These are phyloP conservation scores for Isoperla grammatica DNA, from an alignment of 2,888 invertebrate genomes.

Conservation along the genomic window DNA sequence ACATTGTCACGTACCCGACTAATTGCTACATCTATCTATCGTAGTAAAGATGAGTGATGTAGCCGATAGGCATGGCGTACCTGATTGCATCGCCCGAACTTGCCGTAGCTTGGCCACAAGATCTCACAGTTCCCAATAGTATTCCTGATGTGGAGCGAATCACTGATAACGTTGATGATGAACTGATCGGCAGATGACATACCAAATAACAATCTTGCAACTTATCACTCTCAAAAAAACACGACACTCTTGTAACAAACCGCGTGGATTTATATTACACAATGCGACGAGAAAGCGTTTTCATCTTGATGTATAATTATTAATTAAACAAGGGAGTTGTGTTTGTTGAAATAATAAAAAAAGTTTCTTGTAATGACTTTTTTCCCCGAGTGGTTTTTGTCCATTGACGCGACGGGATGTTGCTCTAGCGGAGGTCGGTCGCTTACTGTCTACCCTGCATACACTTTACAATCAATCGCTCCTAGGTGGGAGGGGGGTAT, in stretches of 20 bases:
- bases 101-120: not conserved
- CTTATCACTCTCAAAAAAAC: not conserved
- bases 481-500: constrained; percentile 19
- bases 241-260: not conserved
- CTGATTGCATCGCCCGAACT: constrained; percentile 14
- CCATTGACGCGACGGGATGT: constrained; percentile 16
- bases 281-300: not conserved
- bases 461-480: constrained; percentile 32
- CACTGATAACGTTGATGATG: not conserved
- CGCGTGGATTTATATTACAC: not conserved
- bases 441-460: constrained; percentile 30
- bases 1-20: too few species aligned
- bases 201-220: not conserved
- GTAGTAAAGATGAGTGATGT: too few species aligned
- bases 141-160: constrained; percentile 1
- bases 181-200: not conserved
- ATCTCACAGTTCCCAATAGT: not conserved
- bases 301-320: not conserved
- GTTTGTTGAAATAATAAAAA: too few species aligned
- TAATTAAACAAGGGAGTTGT: too few species aligned
- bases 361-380: too few species aligned
- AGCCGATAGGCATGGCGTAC: not conserved
- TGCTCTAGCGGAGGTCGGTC: constrained; percentile 21
- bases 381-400: too few species aligned
- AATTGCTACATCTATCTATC: too few species aligned